These are phyloP conservation scores for Delphinapterus leucas DNA, from an alignment of 2,113 vertebrate genomes.

Conservation along the genomic window DNA sequence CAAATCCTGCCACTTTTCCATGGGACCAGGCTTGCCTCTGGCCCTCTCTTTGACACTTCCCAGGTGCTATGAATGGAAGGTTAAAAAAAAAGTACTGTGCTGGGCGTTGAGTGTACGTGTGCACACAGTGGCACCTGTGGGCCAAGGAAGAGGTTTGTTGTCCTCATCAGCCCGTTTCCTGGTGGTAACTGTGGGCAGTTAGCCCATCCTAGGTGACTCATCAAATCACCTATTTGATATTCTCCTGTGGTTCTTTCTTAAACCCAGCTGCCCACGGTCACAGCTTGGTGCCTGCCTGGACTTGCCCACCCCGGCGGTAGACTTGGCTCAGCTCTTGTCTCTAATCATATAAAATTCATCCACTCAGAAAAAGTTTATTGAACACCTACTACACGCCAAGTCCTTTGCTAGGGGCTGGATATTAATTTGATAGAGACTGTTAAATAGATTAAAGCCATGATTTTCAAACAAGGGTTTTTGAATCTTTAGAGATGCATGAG, in stretches of 20 bases:
- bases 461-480: neutral
- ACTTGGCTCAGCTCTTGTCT: neutral
- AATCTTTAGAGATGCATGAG: neutral
- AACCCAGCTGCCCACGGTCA: neutral
- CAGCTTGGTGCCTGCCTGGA: neutral
- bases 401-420: neutral
- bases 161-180: neutral
- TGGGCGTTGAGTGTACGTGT: neutral
- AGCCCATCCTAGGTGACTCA: neutral
- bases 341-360: neutral
- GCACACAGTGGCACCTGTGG: rapidly evolving
- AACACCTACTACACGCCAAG: neutral
- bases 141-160: neutral
- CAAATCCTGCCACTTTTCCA: neutral
- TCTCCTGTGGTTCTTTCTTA: neutral
- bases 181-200: neutral
- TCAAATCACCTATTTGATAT: neutral
- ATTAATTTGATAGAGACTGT: neutral
- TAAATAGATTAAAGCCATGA: neutral
- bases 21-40: neutral
- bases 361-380: neutral
- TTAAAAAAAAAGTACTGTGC: neutral
- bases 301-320: neutral
- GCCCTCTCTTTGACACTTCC: neutral
- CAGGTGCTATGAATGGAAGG: neutral